Base-by-base conservation (phyloP, 37 sponge, comb jelly and placozoan genomes). In the Dysidea cf. avara region DNA sequence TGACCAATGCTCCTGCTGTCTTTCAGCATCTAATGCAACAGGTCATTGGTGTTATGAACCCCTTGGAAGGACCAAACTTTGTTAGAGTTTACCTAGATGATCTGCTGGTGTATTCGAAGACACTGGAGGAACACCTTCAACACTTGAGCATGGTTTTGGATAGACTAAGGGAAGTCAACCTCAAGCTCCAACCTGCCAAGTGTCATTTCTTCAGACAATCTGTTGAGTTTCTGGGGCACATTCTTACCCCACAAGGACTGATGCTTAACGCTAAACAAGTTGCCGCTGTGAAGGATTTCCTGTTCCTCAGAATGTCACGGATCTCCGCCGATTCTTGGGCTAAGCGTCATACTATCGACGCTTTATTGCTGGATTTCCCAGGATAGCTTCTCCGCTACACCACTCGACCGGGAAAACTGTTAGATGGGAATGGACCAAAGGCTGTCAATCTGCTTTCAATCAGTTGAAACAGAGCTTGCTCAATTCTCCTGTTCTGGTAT, bases 21-120 rank as follows among this genome's bases (percentile, higher is more conserved):
- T 71, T 71, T 29, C 72, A 49, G 53, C 3, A 57, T 18, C 36
- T 71, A 2, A 71, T 71, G 72, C 72, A 71, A 38, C 72, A 29
- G 18, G 11, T 71, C 9, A 56, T 71, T 3, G 33, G 3, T 7
- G 53, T 29, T 14, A 18, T 71, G 72, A 52, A 52, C 30, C 52
- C 69, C 35, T 56, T 21, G n/a, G n/a, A n/a, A n/a, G n/a, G n/a
- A n/a, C n/a, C n/a, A n/a, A n/a, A n/a, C n/a, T n/a, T n/a, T n/a
- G n/a, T n/a, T n/a, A n/a, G n/a, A n/a, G n/a, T n/a, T n/a, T n/a
- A n/a, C n/a, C n/a, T 29, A 12, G 80, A 79, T 53, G 80, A 69
- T 35, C 18, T 79, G 33, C 16, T 79, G 25, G 58, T 79, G 21
- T 66, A 52, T 28, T 77, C 79, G 3, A 3, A 25, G 67, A 77